Conservation (phyloP, 2,888 invertebrate genomes). For the Napeogenes sylphis region DNA sequence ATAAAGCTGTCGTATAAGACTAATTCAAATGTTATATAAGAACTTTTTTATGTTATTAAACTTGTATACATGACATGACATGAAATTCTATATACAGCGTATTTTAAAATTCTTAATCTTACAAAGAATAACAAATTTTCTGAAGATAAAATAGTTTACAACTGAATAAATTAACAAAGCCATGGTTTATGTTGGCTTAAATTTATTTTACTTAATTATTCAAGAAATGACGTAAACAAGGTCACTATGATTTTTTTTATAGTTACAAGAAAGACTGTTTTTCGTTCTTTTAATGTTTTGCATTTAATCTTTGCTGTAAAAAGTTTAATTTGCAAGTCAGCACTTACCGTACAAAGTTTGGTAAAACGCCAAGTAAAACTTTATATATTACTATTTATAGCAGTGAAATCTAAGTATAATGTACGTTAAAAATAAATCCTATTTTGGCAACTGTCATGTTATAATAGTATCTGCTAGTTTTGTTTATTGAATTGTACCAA, state of each 20-base stretch:
- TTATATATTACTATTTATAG: neutral
- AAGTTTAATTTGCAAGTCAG: conserved; percentile 6
- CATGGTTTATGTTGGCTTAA: neutral
- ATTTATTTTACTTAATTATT: neutral
- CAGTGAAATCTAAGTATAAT: neutral
- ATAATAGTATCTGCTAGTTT: no score
- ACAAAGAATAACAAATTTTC: neutral
- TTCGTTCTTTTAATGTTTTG: neutral
- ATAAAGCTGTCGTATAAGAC: no score
- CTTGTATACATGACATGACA: no score
- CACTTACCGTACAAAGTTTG: neutral
- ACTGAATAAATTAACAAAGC: neutral
- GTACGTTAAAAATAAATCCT: neutral
- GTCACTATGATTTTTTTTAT: neutral
- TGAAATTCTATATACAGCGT: no score
- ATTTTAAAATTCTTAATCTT: no score
- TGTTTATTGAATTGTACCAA: no score
- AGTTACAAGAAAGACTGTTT: neutral
- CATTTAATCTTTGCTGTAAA: neutral
- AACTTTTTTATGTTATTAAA: no score
- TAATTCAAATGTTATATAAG: no score
- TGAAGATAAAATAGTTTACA: neutral
- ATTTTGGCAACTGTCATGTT: neutral
- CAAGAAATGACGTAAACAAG: neutral
- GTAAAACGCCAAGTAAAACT: conserved; percentile 1